Evolutionary conservation across 2,888 invertebrate species (phyloP).

Genomic region (Zygothrica quintamaculata): DNA sequence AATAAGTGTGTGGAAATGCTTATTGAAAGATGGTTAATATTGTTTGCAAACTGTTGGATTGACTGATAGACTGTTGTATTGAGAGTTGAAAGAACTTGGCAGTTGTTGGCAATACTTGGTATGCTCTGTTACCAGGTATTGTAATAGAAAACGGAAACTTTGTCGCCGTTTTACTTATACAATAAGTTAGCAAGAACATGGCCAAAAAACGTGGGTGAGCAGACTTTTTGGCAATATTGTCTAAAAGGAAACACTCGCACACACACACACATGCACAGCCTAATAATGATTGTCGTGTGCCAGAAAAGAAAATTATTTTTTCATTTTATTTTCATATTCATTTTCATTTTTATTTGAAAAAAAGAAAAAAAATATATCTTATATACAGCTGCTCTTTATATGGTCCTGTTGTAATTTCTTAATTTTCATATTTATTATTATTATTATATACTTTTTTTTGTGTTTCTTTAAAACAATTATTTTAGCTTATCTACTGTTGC

Average conservation of each 20-base stretch:
- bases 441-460: constrained; percentile 43
- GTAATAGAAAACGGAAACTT: constrained; percentile 44
- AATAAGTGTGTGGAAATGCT: neutral
- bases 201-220: constrained; percentile 43
- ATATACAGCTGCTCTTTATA: constrained; percentile 12
- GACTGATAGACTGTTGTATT: too few relatives aligned
- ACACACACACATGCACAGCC: too few relatives aligned
- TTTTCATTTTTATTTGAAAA: constrained; percentile 2
- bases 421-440: constrained; percentile 52
- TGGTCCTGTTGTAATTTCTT: constrained; percentile 38
- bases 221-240: neutral
- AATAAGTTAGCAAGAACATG: constrained; percentile 9
- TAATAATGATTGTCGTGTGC: constrained; percentile 50
- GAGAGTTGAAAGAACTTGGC: too few relatives aligned
- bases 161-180: constrained; percentile 49
- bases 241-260: neutral
- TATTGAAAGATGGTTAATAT: neutral
- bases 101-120: too few relatives aligned
- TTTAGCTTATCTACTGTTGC: constrained; percentile 17
- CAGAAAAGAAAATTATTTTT: constrained; percentile 65
- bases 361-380: constrained; percentile 1
- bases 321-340: constrained; percentile 30
- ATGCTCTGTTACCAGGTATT: constrained; percentile 9
- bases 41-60: too few relatives aligned
- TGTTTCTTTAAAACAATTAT: constrained; percentile 33